These are phyloP conservation scores for Sarotherodon lohbergeri DNA, from an alignment of 2,113 vertebrate species.

Conservation along the genomic window DNA sequence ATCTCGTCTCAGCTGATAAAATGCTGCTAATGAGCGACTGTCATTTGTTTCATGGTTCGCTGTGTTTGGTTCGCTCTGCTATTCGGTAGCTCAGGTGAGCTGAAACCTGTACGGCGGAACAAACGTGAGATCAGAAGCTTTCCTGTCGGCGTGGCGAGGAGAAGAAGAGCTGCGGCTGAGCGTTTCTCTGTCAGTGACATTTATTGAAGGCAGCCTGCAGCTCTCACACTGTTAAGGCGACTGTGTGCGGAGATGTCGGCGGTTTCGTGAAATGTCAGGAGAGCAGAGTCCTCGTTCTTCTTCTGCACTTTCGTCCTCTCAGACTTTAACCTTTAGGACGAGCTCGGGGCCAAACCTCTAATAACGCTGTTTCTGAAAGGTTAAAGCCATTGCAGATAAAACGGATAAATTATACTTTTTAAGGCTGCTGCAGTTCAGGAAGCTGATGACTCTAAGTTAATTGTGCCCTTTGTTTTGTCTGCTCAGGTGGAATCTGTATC, in stretches of 20 bases:
- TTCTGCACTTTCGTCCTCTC: neutral
- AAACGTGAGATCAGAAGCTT: neutral
- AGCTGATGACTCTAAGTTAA: neutral
- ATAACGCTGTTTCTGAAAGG: neutral
- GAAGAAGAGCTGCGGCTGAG: neutral
- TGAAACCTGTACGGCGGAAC: neutral
- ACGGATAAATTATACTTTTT: neutral
- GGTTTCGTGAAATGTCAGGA: neutral
- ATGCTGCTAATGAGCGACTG: neutral
- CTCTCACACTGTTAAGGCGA: neutral
- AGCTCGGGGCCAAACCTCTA: neutral
- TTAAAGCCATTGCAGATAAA: neutral
- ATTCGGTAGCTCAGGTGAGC: neutral
- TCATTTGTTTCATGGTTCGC: neutral
- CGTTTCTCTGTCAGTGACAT: neutral
- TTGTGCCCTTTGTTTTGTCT: neutral
- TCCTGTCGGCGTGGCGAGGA: rapidly evolving
- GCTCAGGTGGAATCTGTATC: slow-evolving; percentile 90
- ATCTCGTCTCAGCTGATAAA: neutral
- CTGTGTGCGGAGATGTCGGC: neutral
- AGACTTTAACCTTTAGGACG: neutral
- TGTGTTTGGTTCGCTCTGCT: neutral
- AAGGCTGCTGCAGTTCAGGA: neutral
- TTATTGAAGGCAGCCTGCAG: neutral
- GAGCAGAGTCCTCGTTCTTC: neutral